phyloP scores from a whole-genome alignment of 2,888 invertebrate species.

The Merodon equestris region DNA sequence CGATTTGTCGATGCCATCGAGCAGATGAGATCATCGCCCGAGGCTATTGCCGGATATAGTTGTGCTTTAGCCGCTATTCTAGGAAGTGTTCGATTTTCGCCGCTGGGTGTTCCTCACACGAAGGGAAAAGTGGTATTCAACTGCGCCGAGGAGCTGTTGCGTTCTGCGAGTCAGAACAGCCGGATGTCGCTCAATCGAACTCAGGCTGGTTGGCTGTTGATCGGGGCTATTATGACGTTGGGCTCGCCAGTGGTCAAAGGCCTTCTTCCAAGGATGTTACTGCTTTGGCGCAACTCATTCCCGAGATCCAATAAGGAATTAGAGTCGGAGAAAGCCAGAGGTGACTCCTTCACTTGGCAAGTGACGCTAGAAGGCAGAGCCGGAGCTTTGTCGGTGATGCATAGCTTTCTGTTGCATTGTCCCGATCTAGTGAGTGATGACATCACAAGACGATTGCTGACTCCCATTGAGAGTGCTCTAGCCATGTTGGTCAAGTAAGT shows the following conservation, averaged over 20 bases:
- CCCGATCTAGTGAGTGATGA: constrained; percentile 95
- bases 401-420: constrained; percentile 94
- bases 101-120: constrained; percentile 96
- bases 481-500: constrained; percentile 95
- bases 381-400: constrained; percentile 96
- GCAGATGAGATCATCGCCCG: constrained; percentile 92
- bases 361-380: constrained; percentile 97
- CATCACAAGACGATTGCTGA: constrained; percentile 91
- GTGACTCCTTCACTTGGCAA: constrained; percentile 99
- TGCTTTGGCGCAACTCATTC: constrained; percentile 98
- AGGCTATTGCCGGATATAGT: constrained; percentile 94
- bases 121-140: constrained; percentile 98
- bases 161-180: constrained; percentile 98
- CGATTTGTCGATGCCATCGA: constrained; percentile 93
- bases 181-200: constrained; percentile 95
- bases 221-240: constrained; percentile 97
- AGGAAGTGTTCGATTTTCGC: constrained; percentile 93
- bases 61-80: constrained; percentile 95
- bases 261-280: constrained; percentile 93
- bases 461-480: constrained; percentile 96
- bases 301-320: constrained; percentile 97
- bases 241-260: constrained; percentile 96
- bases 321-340: constrained; percentile 96
- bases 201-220: constrained; percentile 98
- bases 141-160: constrained; percentile 96